Evolutionary conservation across 2,888 invertebrate genomes (phyloP).

Genomic region (Drosophila macrothrix): DNA sequence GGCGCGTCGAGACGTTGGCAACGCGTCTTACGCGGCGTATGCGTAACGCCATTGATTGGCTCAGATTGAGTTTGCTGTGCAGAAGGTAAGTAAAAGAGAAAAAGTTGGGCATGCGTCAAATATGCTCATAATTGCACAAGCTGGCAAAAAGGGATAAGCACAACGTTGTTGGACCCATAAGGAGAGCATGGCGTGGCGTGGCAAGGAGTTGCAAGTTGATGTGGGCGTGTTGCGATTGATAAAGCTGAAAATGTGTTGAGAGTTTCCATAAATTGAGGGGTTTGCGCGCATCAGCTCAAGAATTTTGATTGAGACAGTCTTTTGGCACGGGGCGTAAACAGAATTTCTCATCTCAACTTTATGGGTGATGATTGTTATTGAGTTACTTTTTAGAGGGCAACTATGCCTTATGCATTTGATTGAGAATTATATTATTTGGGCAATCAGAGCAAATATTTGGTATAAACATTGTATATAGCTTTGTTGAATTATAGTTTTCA

Average conservation of each 20-base stretch:
- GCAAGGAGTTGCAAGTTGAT: conserved; percentile 1
- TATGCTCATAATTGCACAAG: conserved; percentile 66
- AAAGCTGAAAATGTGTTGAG: conserved; percentile 37
- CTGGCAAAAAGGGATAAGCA: conserved; percentile 57
- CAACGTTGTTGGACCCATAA: not conserved
- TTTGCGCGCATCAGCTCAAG: conserved; percentile 9
- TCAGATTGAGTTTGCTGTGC: conserved; percentile 55
- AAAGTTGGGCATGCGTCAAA: conserved; percentile 54
- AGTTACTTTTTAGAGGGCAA: not conserved
- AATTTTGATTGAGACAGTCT: conserved; percentile 55
- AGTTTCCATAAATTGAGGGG: conserved; percentile 28
- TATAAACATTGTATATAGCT: not conserved
- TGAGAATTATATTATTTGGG: not conserved
- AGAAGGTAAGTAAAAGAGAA: conserved; percentile 12
- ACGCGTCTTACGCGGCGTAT: conserved; percentile 73
- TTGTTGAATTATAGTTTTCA: not conserved
- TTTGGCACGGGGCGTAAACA: conserved; percentile 22
- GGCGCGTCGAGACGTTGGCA: conserved; percentile 24
- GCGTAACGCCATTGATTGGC: conserved; percentile 76
- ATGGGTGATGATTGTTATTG: not conserved
- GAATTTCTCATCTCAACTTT: conserved; percentile 6
- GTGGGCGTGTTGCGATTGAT: conserved; percentile 37
- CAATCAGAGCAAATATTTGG: not conserved
- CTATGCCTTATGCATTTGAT: not conserved
- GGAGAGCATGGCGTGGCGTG: not conserved